Base-by-base conservation (phyloP, 2,888 invertebrate genomes). In the Hanleya hanleyi region DNA sequence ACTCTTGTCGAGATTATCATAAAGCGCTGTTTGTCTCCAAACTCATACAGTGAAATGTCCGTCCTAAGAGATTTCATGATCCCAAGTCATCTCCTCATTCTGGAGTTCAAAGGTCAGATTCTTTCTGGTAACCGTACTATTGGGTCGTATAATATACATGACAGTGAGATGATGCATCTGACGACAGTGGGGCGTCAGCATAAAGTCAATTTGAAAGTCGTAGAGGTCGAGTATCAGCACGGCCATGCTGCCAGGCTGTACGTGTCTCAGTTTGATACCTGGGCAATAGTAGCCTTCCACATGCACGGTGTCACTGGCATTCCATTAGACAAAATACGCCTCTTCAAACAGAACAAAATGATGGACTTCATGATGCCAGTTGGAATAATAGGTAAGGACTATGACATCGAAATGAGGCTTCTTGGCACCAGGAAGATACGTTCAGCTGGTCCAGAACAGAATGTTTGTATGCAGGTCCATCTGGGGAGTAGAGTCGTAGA, bases 221-320 rank as follows among this genome's bases (percentile, higher is more conserved):
- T 86, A 0, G 79, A 77, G 2, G 78, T 86, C 18, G 29, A 29
- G 15, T 18, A 74, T 41, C 49, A 64, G 37, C 50, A 37, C 9
- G 77, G 69, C 22, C 51, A 64, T 26, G 36, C 72, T 6, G 70
- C 73, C 51, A 69, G 49, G 12, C 72, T 84, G 3, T 77, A 70
- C 4, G 79, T 83, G 1, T 87, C 86, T 1, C 78, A 81, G 68
- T 84, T 81, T 77, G 87, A 87, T 69, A 74, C 84, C 15, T 87
- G 87, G 86, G 84, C 86, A 47, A 79, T 85, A 6, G 81, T 85
- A 4, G 86, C 85, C 7, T 81, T 87, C 38, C 85, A 86, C 68
- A 68, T 87, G 50, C 86, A 87, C 75, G 86, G 86, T 12, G 69
- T 83, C 35, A 82, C 83, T 2, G 83, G 83, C 32, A 77, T 85